Percentiles rank a stretch among this genome's conserved stretches.
Evolutionary conservation across 92 coral and sea anemone species (phyloP).

Genomic region (Paragorgia papillata): DNA sequence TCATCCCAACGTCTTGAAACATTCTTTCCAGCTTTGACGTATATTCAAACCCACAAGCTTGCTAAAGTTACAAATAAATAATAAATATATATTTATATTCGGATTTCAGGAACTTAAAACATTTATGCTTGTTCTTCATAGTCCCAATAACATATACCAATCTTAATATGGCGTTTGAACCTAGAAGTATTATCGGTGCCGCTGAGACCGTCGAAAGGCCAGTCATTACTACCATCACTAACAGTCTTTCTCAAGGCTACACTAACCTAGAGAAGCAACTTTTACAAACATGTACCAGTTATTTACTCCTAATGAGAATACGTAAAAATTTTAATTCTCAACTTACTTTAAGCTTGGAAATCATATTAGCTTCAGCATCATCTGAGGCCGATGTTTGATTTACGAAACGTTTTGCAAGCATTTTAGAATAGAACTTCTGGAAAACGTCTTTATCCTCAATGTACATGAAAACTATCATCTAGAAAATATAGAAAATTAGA

Average conservation of each 20-base stretch:
- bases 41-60: constrained; percentile 99
- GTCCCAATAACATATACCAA: too few species aligned
- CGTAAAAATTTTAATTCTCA: neutral
- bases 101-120: too few species aligned
- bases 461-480: constrained; percentile 98
- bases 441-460: constrained; percentile 99
- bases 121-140: too few species aligned
- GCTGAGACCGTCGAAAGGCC: too few species aligned
- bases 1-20: constrained; percentile 99
- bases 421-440: constrained; percentile 98
- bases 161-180: too few species aligned
- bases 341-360: constrained; percentile 90
- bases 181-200: too few species aligned
- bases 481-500: constrained; percentile 22
- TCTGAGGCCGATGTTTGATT: constrained; percentile 99
- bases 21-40: constrained; percentile 97
- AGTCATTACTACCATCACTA: too few species aligned
- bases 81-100: neutral
- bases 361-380: constrained; percentile 99
- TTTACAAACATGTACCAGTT: too few species aligned
- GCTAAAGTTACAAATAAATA: constrained; percentile 57
- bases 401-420: constrained; percentile 96
- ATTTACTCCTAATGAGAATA: too few species aligned
- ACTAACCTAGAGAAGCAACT: too few species aligned
- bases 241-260: too few species aligned